Evolutionary conservation across 1,140 invertebrate genomes (phyloP), one percentile per base, ranked within the genome.

Genomic region (Eriosoma lanigerum): DNA sequence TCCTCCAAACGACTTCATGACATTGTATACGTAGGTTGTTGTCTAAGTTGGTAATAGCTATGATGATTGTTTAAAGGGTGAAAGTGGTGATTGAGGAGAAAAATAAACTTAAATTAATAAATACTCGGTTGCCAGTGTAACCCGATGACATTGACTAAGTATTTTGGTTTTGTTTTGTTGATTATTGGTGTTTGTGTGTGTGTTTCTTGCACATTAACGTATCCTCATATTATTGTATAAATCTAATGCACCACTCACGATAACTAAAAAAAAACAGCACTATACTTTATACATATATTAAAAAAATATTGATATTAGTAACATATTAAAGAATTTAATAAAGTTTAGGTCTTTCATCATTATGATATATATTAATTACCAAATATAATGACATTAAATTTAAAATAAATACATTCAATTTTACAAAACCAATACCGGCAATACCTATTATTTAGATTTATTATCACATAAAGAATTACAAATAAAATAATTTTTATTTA

Each of bases 81-180:
- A 32, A 8, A 6, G 32, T 15, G 32, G 4, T 21, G n/a, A 44
- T 44, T 3, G n/a, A 13, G 38, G 52, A 12, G 46, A 6, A 26
- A 38, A 21, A n/a, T 29, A 72, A 72, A 72, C 68, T 72, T 72
- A 72, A 72, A 72, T 72, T 72, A 72, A 72, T 72, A 72, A 72
- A 72, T 52, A 72, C 68, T 52, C 21, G 12, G 46, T 12, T 17
- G 46, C 15, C 46, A 72, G 44, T 52, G 68, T 72, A 50, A 72
- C 46, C 48, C 46, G 48, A 72, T 72, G 68, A 72, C 68, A 46
- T 72, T 50, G 68, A 72, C 48, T 72, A 72, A 72, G 68, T 72
- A 72, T 52, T 72, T 72, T n/a, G 48, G 46, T 72, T 50, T 72
- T 50, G 68, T 15, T 46, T 72, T 24, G 68, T 72, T 72, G 68